Evolutionary conservation across 2,888 invertebrate species (phyloP).

Genomic region (Plagiodera versicolora): DNA sequence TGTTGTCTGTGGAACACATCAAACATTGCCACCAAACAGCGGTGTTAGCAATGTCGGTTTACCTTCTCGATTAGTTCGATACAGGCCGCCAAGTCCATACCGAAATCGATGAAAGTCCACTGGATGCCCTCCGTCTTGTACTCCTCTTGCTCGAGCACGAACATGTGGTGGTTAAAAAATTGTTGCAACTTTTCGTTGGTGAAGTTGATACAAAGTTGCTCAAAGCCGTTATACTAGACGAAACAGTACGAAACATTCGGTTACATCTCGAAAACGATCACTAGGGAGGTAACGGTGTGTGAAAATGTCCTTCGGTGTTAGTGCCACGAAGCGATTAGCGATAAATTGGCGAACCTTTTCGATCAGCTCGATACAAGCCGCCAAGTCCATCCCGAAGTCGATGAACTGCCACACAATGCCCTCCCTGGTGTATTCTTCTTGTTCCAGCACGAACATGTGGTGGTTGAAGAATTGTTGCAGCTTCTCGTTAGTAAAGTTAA

Average conservation of each 20-base stretch:
- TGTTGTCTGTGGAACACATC: constrained; percentile 1
- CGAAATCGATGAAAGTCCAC: constrained; percentile 97
- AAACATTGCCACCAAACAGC: constrained; percentile 4
- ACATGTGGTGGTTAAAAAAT: constrained; percentile 99
- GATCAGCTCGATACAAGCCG: constrained; percentile 97
- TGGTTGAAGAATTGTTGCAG: constrained; percentile 99
- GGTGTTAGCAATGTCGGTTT: constrained; percentile 51
- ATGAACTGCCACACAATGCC: constrained; percentile 98
- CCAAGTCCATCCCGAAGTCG: constrained; percentile 99
- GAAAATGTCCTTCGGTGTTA: neutral
- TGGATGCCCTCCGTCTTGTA: constrained; percentile 93
- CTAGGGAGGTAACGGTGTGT: neutral
- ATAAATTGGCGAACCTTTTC: constrained; percentile 76
- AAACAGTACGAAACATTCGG: constrained; percentile 37
- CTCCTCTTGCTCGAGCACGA: constrained; percentile 96
- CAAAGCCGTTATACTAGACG: constrained; percentile 88
- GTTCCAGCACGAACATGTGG: constrained; percentile 99
- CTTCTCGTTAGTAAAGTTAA: constrained; percentile 99
- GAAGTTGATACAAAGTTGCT: constrained; percentile 98
- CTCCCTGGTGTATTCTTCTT: constrained; percentile 97
- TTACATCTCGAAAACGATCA: neutral
- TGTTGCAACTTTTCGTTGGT: constrained; percentile 97
- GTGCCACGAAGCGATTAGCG: neutral
- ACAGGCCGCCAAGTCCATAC: constrained; percentile 94
- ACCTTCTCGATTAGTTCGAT: constrained; percentile 95